Evolutionary conservation across 2,888 invertebrate species (phyloP), one percentile per base, ranked within the genome.

Genomic region (Biston stratarius): DNA sequence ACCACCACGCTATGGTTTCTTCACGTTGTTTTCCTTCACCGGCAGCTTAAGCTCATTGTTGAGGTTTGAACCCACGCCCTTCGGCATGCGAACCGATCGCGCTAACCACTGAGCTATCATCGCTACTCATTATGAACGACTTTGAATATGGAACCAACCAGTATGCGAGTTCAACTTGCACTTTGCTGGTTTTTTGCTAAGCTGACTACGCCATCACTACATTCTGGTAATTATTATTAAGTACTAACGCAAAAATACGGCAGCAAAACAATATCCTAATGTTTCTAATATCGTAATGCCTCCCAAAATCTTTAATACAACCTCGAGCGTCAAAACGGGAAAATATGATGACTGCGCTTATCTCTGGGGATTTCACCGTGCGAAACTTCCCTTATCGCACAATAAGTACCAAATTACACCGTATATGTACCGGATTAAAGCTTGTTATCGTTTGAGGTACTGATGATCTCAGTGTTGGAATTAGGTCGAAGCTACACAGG

Each of bases 331-430:
- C 85, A 83, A 81, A 84, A 83, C 78, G 79, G 72, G 76, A 73
- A 86, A 86, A 87, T 85, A 88, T 86, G 82, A 84, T 81, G 81
- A 83, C 83, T 82, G 77, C 77, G 74, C 80, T 76, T 70, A 80
- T 83, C 85, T 80, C 80, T 57, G n/a, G 83, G 77, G 84, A 69
- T 74, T 79, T 77, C 71, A 33, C 47, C 72, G 71, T 73, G 67
- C 70, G 67, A 74, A 80, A 81, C 75, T 69, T 68, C 73, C 68
- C 67, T 53, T 69, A 52, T 60, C 60, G 12, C 45, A 38, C 10
- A 15, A 45, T 48, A 57, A 51, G 64, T 34, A 8, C 52, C 15
- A 82, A 69, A 66, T 71, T 45, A 48, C 67, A 76, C 81, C 72
- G 56, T 80, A 77, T 45, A 0, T 0, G 12, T 0, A 33, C n/a